Evolutionary conservation across 1,140 invertebrate species (phyloP).

Genomic region (Sipha flava): DNA sequence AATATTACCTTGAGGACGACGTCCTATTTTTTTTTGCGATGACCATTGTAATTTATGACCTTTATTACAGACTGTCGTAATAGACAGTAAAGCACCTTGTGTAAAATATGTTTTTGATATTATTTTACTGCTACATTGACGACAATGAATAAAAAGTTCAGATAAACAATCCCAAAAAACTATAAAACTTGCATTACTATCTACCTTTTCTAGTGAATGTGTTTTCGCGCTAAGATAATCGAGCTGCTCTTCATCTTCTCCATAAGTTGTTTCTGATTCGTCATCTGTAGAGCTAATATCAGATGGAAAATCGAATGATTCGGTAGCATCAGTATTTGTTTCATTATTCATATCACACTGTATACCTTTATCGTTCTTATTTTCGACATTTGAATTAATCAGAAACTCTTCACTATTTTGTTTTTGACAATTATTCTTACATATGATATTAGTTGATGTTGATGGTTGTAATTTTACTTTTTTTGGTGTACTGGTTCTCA

Average conservation of each 20-base stretch:
- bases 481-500: neutral
- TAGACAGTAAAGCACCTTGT: neutral
- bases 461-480: neutral
- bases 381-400: too few relatives aligned
- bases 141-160: neutral
- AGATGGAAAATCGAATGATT: too few relatives aligned
- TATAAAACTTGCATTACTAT: neutral
- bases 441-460: neutral
- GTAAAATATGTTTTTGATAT: neutral
- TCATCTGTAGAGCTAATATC: too few relatives aligned
- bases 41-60: neutral
- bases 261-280: too few relatives aligned
- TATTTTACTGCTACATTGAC: neutral
- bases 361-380: too few relatives aligned
- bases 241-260: too few relatives aligned
- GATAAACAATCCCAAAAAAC: neutral
- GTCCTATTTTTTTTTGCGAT: neutral
- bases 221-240: too few relatives aligned
- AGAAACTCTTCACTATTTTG: too few relatives aligned
- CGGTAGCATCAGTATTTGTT: too few relatives aligned
- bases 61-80: neutral
- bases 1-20: neutral
- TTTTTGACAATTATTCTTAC: too few relatives aligned
- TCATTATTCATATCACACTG: too few relatives aligned
- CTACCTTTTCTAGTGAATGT: neutral